These are phyloP conservation scores for Melieria picta DNA, from an alignment of 2,888 invertebrate genomes.

Conservation along the genomic window DNA sequence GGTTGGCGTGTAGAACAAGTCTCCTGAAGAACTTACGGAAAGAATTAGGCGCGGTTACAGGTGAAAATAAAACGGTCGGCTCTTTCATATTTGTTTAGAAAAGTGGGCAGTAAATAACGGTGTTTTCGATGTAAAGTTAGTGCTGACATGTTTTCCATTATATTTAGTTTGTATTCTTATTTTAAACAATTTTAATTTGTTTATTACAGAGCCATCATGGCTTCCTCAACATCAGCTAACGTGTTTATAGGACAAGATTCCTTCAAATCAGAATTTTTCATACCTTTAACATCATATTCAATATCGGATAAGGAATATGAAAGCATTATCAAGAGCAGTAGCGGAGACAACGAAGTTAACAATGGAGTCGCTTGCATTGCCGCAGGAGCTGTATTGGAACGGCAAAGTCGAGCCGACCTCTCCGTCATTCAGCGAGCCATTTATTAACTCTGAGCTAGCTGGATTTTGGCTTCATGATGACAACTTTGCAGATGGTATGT, in stretches of 20 bases:
- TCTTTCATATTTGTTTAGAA: neutral
- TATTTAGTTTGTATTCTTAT: slow-evolving; percentile 2
- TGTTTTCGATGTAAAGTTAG: too few relatives aligned
- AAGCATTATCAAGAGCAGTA: slow-evolving; percentile 43
- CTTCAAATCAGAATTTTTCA: slow-evolving; percentile 48
- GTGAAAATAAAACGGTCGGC: neutral
- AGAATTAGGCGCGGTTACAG: too few relatives aligned
- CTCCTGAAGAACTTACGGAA: too few relatives aligned
- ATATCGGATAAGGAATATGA: slow-evolving; percentile 44
- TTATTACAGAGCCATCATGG: slow-evolving; percentile 80
- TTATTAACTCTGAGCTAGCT: slow-evolving; percentile 54
- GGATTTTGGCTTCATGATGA: slow-evolving; percentile 54
- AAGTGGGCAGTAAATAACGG: too few relatives aligned
- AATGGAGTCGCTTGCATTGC: slow-evolving; percentile 64
- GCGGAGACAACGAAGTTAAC: slow-evolving; percentile 44
- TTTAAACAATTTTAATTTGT: slow-evolving; percentile 16
- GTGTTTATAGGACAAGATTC: slow-evolving; percentile 72
- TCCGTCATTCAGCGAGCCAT: slow-evolving; percentile 60
- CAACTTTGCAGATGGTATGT: slow-evolving; percentile 61
- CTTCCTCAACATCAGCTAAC: slow-evolving; percentile 75
- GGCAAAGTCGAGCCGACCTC: slow-evolving; percentile 64
- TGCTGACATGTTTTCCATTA: too few relatives aligned
- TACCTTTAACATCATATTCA: slow-evolving; percentile 39
- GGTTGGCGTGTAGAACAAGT: too few relatives aligned
- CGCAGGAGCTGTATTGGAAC: slow-evolving; percentile 63